These are phyloP conservation scores for Urosaurus nigricauda DNA, from an alignment of 2,797 vertebrate species.

Conservation along the genomic window DNA sequence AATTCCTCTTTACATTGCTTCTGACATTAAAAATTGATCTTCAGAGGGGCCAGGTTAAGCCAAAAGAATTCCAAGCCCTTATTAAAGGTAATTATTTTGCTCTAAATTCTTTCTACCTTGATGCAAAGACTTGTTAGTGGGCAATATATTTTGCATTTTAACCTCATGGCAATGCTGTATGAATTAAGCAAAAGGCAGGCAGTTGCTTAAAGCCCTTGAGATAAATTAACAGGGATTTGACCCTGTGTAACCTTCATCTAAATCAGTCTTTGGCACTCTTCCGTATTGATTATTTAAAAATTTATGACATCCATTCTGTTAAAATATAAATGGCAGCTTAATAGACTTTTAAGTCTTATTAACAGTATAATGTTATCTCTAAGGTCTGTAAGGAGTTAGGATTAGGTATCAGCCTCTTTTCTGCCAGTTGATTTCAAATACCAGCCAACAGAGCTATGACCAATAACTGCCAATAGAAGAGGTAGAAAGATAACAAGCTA, in stretches of 20 bases:
- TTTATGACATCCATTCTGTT: slow-evolving; percentile 1
- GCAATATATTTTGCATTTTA: slow-evolving; percentile 14
- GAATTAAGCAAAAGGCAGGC: neutral
- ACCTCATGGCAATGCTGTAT: neutral
- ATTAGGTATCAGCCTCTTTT: no score
- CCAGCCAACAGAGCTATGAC: no score
- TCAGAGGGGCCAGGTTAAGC: slow-evolving; percentile 80
- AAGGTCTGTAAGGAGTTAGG: no score
- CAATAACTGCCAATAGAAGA: no score
- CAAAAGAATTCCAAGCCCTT: slow-evolving; percentile 83
- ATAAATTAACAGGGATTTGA: neutral
- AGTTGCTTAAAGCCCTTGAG: neutral
- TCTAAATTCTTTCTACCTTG: neutral
- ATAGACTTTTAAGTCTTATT: neutral
- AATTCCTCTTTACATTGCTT: slow-evolving; percentile 87
- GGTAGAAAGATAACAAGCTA: no score
- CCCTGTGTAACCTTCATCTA: neutral
- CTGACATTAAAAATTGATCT: slow-evolving; percentile 88
- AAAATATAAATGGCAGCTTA: slow-evolving; percentile 1
- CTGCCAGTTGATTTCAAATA: no score
- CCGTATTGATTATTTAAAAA: neutral
- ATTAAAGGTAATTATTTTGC: slow-evolving; percentile 81
- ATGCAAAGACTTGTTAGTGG: neutral
- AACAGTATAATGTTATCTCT: neutral
- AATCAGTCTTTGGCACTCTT: neutral